Conservation (phyloP, 2,797 vertebrate genomes). For the Rhodeus uyekii region DNA sequence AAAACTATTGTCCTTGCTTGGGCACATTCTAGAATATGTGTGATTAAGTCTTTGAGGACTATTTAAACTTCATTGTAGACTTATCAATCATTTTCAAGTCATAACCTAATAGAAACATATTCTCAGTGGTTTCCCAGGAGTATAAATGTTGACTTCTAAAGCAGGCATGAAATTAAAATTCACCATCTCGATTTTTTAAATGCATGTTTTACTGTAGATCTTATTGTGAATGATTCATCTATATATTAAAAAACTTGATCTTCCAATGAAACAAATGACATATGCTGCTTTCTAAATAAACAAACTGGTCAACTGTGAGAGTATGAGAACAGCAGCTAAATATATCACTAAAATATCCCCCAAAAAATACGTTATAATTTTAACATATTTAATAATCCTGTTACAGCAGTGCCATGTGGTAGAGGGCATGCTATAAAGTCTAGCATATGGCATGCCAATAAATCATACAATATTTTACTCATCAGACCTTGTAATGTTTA, state of each 20-base stretch:
- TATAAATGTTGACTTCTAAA: slow-evolving; percentile 2
- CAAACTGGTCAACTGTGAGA: neutral
- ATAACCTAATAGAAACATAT: slow-evolving; percentile 13
- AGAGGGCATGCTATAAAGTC: neutral
- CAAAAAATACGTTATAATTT: neutral
- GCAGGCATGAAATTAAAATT: neutral
- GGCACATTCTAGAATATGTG: neutral
- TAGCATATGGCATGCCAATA: neutral
- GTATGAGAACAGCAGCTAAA: neutral
- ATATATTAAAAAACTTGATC: neutral
- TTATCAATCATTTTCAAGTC: slow-evolving; percentile 3
- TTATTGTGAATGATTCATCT: neutral
- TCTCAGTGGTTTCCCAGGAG: slow-evolving; percentile 24
- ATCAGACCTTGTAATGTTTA: neutral
- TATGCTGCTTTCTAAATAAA: no score
- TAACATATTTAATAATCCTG: no score
- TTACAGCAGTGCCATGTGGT: neutral
- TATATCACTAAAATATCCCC: neutral
- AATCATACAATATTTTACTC: neutral
- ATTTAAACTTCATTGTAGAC: neutral
- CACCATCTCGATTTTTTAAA: neutral
- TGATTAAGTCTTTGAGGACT: no score
- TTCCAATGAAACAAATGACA: neutral
- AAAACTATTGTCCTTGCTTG: neutral
- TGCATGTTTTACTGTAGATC: neutral